phyloP scores from a whole-genome alignment of 2,797 vertebrate species.

The Melanotaenia nigrans region DNA sequence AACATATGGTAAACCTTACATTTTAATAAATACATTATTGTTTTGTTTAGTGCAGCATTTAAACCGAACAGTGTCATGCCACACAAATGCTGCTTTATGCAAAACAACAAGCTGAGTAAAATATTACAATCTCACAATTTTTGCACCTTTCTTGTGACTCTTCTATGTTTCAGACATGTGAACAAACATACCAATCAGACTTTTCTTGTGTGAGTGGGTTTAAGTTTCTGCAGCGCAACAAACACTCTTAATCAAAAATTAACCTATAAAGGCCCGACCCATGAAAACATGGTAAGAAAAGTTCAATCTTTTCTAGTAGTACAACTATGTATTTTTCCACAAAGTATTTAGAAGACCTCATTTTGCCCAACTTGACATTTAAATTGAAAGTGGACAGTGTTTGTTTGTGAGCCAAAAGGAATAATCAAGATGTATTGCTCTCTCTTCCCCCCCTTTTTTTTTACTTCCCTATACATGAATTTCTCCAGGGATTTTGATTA shows the following conservation, averaged over 20 bases:
- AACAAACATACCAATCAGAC: neutral
- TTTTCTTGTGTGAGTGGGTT: slow-evolving; percentile 7
- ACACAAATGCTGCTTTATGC: too few relatives aligned
- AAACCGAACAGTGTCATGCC: too few relatives aligned
- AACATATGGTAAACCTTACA: too few relatives aligned
- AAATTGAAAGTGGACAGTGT: neutral
- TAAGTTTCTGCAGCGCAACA: slow-evolving; percentile 37
- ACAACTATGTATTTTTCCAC: neutral
- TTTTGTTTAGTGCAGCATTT: too few relatives aligned
- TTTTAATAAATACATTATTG: too few relatives aligned
- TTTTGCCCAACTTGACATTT: neutral
- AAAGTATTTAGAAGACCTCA: neutral
- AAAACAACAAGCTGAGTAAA: too few relatives aligned
- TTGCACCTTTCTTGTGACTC: neutral
- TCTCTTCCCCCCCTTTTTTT: slow-evolving; percentile 22
- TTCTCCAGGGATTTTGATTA: slow-evolving; percentile 37
- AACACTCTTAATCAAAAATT: slow-evolving; percentile 73
- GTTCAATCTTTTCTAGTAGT: neutral
- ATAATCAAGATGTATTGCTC: slow-evolving; percentile 26
- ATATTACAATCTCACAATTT: too few relatives aligned
- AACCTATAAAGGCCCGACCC: neutral
- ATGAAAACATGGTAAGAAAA: too few relatives aligned
- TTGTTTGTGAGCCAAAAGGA: neutral
- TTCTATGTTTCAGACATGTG: neutral
- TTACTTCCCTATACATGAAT: slow-evolving; percentile 41